Evolutionary conservation across 1,140 invertebrate genomes (phyloP).

Genomic region (Sitobion miscanthi): DNA sequence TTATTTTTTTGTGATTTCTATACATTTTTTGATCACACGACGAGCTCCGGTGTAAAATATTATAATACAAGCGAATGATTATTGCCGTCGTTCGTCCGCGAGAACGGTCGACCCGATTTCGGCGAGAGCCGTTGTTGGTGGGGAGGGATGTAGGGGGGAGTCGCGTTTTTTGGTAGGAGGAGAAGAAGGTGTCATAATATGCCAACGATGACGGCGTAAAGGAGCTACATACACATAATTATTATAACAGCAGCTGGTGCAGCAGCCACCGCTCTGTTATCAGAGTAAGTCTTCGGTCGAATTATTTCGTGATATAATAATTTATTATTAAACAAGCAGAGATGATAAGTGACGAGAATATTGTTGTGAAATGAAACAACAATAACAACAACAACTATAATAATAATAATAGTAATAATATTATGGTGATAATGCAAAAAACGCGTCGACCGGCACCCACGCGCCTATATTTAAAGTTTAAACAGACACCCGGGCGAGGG

Average conservation of each 20-base stretch:
- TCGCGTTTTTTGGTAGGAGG: not conserved
- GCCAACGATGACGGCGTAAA: not conserved
- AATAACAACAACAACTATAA: not conserved
- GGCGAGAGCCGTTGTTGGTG: not conserved
- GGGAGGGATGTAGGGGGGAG: no score
- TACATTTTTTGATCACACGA: not conserved
- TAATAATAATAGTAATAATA: not conserved
- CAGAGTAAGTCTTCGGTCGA: not conserved
- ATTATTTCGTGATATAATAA: conserved; percentile 3
- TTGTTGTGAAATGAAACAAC: not conserved
- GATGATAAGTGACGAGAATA: not conserved
- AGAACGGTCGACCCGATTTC: not conserved
- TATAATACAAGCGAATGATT: not conserved
- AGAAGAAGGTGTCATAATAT: not conserved
- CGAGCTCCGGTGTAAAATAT: not conserved
- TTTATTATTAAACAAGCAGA: not conserved
- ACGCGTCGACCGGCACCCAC: not conserved
- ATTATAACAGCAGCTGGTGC: not conserved
- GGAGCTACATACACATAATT: not conserved
- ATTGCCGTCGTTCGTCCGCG: not conserved
- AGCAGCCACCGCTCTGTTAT: not conserved
- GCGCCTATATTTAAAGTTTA: not conserved
- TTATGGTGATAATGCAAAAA: not conserved
- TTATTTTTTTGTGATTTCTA: not conserved
- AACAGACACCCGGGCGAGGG: not conserved